These are phyloP conservation scores for Heterochromis multidens DNA, from an alignment of 2,113 vertebrate species.

Conservation along the genomic window DNA sequence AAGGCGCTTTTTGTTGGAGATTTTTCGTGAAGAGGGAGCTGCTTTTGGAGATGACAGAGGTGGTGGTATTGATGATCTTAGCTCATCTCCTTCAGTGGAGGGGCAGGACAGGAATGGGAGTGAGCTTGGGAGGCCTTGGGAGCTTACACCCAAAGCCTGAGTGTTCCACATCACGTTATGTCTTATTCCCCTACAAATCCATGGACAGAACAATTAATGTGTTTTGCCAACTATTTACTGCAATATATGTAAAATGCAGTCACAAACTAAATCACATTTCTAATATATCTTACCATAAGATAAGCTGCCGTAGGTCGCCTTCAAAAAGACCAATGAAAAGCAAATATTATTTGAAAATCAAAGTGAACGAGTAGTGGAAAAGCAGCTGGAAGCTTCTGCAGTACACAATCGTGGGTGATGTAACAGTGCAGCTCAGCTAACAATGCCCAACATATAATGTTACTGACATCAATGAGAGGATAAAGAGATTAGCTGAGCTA, in stretches of 20 bases:
- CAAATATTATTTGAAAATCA: conserved; percentile 53
- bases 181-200: conserved; percentile 80
- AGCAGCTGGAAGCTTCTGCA: conserved; percentile 20
- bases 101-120: conserved; percentile 80
- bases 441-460: conserved; percentile 70
- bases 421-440: conserved; percentile 62
- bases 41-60: neutral
- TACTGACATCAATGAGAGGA: conserved; percentile 72
- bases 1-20: conserved; percentile 5
- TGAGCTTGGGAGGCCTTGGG: conserved; percentile 73
- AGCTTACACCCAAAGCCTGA: conserved; percentile 77
- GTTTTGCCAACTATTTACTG: neutral
- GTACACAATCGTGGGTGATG: conserved; percentile 38
- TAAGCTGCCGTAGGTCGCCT: conserved; percentile 85
- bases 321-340: conserved; percentile 34
- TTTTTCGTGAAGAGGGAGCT: neutral
- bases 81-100: conserved; percentile 28
- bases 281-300: conserved; percentile 81
- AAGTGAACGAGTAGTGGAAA: conserved; percentile 48
- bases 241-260: neutral
- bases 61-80: neutral
- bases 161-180: conserved; percentile 87
- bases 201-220: neutral
- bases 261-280: neutral
- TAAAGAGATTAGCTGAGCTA: conserved; percentile 59